phyloP scores from a whole-genome alignment of 2,888 invertebrate genomes.

The Erpobdella octoculata region DNA sequence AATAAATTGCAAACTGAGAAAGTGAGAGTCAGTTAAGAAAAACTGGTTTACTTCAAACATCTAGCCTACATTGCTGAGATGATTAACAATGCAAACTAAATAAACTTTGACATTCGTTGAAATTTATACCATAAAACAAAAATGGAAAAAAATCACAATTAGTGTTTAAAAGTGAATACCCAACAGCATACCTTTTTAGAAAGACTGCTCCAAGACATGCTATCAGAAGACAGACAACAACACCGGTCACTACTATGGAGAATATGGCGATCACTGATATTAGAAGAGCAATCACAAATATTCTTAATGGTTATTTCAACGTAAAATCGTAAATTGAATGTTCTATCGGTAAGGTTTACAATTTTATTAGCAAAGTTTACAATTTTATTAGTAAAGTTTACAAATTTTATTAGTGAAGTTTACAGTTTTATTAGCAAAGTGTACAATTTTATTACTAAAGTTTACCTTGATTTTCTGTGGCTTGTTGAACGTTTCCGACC shows the following conservation, averaged over 20 bases:
- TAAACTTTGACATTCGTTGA: too few relatives aligned
- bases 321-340: too few relatives aligned
- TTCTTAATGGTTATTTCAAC: neutral
- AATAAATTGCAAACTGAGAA: too few relatives aligned
- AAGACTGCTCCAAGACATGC: conserved; percentile 8
- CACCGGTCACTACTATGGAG: conserved; percentile 1
- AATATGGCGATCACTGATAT: conserved; percentile 14
- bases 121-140: neutral
- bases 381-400: neutral
- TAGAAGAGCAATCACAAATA: neutral
- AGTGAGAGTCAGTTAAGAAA: too few relatives aligned
- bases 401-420: neutral
- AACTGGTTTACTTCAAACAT: too few relatives aligned
- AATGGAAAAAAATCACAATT: neutral
- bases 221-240: conserved; percentile 16
- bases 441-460: neutral
- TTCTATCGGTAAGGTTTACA: neutral
- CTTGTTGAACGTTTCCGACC: neutral
- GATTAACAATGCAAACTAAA: too few relatives aligned
- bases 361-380: neutral
- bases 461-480: neutral
- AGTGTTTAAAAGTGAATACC: neutral
- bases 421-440: neutral
- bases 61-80: too few relatives aligned
- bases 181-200: neutral